Base-by-base conservation (phyloP, 2,113 vertebrate genomes). In the Clarias batrachus region DNA sequence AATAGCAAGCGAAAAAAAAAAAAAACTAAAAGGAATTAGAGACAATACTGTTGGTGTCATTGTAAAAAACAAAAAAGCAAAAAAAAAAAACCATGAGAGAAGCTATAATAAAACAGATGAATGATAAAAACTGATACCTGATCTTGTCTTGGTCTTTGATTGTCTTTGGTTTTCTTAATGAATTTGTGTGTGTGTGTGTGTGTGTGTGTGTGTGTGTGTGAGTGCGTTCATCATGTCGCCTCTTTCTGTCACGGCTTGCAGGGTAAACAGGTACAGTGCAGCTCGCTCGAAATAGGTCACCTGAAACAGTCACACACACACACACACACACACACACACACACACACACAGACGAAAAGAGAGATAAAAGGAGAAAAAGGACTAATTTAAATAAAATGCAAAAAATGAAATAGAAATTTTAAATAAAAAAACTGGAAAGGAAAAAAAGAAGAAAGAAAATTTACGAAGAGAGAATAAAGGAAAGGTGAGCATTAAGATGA, bases 61-160 rank as follows among this genome's bases (percentile, higher is more conserved):
- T 95, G 95, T 94, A 95, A 93, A 96, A 94, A 94, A 79, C 78
- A 94, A 93, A 96, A 94, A 68, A 84, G 48, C 98, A 98, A 97
- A 97, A 98, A 97, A 94, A 80, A 65, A 17, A 70, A 16, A 33
- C 0, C 48, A 48, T 48, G 16, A 70, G 52, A 78, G 33, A 33
- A 78, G 33, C 65, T 87, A 30, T 77, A 99, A 98, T 97, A 97
- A 97, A 97, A 94, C 93, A 93, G 96, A 92, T 94, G 93, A 95
- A 93, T 93, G 92, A 92, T 91, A 68, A 90, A 93, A 90, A 86
- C 27, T 87, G 54, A 91, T 2, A 65, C 19, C 54, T 71, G 60
- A 21, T 81, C 66, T 85, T 73, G 89, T 91, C 79, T 91, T 37
- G 82, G 87, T 56, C 74, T 80, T 86, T 78, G 4, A 23, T 85